Evolutionary conservation across 2,888 invertebrate species (phyloP), one percentile per base, ranked within the genome.

Genomic region (Mamestra brassicae): DNA sequence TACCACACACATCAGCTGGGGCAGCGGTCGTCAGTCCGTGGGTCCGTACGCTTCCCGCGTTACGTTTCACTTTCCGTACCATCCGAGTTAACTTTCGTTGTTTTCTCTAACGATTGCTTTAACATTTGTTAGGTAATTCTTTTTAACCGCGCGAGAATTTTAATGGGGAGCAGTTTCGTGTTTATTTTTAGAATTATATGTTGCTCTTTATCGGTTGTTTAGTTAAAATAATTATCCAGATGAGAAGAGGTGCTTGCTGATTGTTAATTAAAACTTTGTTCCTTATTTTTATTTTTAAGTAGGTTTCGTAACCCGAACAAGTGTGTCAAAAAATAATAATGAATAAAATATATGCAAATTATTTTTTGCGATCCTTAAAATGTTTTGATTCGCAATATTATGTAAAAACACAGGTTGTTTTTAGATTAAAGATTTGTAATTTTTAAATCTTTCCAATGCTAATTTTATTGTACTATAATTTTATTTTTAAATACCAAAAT

Each of bases 31-130:
- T 45, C 62, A 6, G 62, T 45, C n/a, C 26, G n/a, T 62, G 6
- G 26, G 42, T 62, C 45, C 70, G 70, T 15, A 62, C 55, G 58
- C 70, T 75, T 77, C 73, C 83, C 83, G 73, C 76, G 34, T 67
- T 63, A 10, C 34, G 71, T 87, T 87, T 87, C 87, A 86, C 87
- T 87, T 87, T 84, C 84, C 72, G 74, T 68, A 65, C 57, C 52
- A 70, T 75, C 70, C 65, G 73, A 63, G 66, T 67, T 77, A 65
- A 84, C 88, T 88, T 86, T 88, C 87, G 77, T 81, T 81, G 83
- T 83, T 86, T 83, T 83, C 84, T 76, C 83, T 78, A 57, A 74
- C 84, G 69, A 73, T 74, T 47, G 63, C 47, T 79, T 85, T 68
- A 75, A 61, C 71, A 83, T 83, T 69, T 47, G 81, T 85, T 87